These are phyloP conservation scores for Drosophila fulvimacula DNA, from an alignment of 2,888 invertebrate genomes.

Conservation along the genomic window DNA sequence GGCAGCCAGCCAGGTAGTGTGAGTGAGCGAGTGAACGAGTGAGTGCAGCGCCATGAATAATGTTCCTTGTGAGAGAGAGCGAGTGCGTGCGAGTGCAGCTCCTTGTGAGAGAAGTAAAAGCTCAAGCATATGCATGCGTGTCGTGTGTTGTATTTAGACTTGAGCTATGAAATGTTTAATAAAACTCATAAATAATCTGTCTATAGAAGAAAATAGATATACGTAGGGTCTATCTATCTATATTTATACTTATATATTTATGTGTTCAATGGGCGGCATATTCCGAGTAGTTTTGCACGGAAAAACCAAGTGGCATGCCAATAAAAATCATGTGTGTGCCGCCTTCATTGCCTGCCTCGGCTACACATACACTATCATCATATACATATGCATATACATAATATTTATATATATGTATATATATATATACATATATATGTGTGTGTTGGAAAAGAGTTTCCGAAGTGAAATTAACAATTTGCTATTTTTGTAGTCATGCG, in stretches of 20 bases:
- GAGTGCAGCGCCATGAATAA: too few species aligned
- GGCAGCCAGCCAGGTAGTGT: too few species aligned
- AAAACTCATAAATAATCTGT: constrained; percentile 67
- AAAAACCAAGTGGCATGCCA: constrained; percentile 75
- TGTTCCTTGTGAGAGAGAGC: background rate
- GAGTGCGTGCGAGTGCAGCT: background rate
- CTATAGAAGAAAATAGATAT: constrained; percentile 15
- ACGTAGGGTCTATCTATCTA: background rate
- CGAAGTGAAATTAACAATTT: constrained; percentile 78
- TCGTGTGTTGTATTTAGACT: constrained; percentile 10
- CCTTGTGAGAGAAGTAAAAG: constrained; percentile 10
- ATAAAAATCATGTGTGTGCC: constrained; percentile 70
- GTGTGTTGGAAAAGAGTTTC: constrained; percentile 77
- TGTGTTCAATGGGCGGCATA: constrained; percentile 12
- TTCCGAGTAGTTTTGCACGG: constrained; percentile 66
- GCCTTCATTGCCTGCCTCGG: constrained; percentile 7
- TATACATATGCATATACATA: background rate
- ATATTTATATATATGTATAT: background rate
- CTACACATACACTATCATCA: background rate
- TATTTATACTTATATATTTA: background rate
- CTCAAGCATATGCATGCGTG: background rate
- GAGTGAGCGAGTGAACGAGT: background rate
- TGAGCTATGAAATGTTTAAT: constrained; percentile 65
- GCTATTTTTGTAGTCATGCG: constrained; percentile 71
- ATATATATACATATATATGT: constrained; percentile 15